Evolutionary conservation across 1,140 invertebrate species (phyloP), one percentile per base, ranked within the genome.

Genomic region (Drosophila kohkoa): DNA sequence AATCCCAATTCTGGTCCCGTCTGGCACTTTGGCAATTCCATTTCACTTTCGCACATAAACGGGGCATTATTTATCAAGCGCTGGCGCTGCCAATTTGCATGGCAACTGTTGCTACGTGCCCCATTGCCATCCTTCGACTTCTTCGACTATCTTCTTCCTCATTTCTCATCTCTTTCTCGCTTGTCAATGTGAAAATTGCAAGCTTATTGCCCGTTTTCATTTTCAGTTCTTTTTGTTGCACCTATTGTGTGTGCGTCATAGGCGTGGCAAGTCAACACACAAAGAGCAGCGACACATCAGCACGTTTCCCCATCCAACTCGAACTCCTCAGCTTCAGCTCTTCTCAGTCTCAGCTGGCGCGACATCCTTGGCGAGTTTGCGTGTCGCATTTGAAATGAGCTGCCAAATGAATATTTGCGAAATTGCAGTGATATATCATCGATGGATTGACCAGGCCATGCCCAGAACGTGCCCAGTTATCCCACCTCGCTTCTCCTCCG

Each of bases 401-500:
- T 77, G 67, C 49, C 32, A 89, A 88, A 89, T 88, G 85, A 82
- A 87, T 87, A 77, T 82, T 25, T 57, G 64, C 62, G 67, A 75
- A 81, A 88, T 89, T 81, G 81, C 74, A 88, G 85, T 85, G 83
- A 88, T 88, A 88, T 78, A 88, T 88, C 83, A 88, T 78, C 83
- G 65, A 89, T 83, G 82, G 82, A 82, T 87, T 64, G 73, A 10
- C 51, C 30, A 49, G 35, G 46, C 15, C 30, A n/a, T 41, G 16
- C 11, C 46, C 51, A 49, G 11, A 63, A 54, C 48, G 59, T 63
- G 48, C 25, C 13, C n/a, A 7, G 45, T 13, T 41, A 20, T 13
- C 38, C 15, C 15, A 13, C 20, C 5, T 15, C 20, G 20, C 20
- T 20, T 28, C 16, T n/a, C 35, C 43, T 10, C 52, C 10, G 41